Conservation (phyloP, 2,113 vertebrate species). For the Procavia capensis region DNA sequence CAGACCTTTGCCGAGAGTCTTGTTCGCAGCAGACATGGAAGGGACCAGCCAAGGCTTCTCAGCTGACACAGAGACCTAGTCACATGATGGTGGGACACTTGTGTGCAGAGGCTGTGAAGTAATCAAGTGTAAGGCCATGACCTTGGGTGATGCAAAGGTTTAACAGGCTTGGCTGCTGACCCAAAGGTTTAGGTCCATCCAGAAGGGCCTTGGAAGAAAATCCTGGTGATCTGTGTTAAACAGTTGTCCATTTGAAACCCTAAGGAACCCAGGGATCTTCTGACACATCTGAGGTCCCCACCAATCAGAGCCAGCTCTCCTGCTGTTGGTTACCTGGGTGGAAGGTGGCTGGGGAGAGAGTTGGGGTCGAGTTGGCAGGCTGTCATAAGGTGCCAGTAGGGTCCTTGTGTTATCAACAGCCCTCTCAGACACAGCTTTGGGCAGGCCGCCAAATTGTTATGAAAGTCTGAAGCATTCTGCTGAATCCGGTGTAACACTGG, state of each 20-base stretch:
- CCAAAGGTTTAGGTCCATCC: background rate
- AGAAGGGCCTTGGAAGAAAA: background rate
- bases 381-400: rapidly evolving
- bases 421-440: background rate
- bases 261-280: background rate
- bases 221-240: background rate
- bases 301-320: background rate
- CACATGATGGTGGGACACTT: rapidly evolving
- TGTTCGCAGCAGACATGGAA: background rate
- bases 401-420: rapidly evolving
- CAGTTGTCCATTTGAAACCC: background rate
- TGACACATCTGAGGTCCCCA: background rate
- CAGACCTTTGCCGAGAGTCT: background rate
- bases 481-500: slow-evolving; percentile 25
- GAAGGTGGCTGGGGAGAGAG: background rate
- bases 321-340: background rate
- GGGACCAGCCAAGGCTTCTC: background rate
- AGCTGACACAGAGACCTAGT: background rate
- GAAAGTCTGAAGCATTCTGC: slow-evolving; percentile 2
- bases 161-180: background rate
- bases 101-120: background rate
- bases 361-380: rapidly evolving
- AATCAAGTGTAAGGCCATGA: too few relatives aligned
- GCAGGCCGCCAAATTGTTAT: slow-evolving; percentile 16
- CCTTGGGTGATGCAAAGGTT: background rate